phyloP scores from a whole-genome alignment of 1,140 invertebrate genomes.

The Lasioglossum albipes region DNA sequence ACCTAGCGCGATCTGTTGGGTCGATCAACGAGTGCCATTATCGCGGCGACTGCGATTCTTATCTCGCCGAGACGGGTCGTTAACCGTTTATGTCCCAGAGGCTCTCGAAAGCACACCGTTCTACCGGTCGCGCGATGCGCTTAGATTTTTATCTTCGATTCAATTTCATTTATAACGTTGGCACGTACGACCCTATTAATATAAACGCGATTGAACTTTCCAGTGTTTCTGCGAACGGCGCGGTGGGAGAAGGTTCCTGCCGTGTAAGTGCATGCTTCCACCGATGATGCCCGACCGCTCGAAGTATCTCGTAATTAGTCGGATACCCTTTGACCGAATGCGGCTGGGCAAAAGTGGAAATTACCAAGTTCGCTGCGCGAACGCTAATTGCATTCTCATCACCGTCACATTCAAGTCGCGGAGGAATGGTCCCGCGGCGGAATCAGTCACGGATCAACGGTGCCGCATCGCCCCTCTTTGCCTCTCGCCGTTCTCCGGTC shows the following conservation, averaged over 20 bases:
- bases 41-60: no score
- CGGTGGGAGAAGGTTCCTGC: not conserved
- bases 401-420: not conserved
- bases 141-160: no score
- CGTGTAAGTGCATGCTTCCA: not conserved
- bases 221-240: not conserved
- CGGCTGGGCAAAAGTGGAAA: not conserved
- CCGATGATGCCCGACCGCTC: not conserved
- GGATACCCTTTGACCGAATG: not conserved
- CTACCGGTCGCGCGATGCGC: no score
- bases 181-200: no score
- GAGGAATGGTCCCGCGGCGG: not conserved
- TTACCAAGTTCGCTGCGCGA: not conserved
- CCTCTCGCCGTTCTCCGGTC: no score
- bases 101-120: no score
- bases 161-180: no score
- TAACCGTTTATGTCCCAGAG: no score
- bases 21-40: no score
- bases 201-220: not conserved
- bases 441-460: not conserved
- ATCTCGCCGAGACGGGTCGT: no score
- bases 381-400: constrained; percentile 2
- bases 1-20: no score
- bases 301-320: constrained; percentile 30
- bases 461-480: not conserved